phyloP scores from a whole-genome alignment of 1,140 invertebrate species.

The Schlechtendalia chinensis region DNA sequence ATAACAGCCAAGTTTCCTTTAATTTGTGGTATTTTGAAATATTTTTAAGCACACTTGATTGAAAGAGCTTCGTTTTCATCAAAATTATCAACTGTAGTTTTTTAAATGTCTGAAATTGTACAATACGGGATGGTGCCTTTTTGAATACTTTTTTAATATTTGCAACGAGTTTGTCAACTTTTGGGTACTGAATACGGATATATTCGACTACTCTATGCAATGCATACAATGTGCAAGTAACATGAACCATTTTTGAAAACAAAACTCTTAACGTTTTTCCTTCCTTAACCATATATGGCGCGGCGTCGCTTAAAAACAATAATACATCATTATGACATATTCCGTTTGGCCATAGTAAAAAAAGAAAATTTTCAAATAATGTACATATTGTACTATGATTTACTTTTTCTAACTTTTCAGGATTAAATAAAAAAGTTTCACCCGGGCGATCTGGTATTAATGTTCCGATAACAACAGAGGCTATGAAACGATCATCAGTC shows the following conservation, averaged over 20 bases:
- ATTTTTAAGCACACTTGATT: background rate
- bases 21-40: background rate
- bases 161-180: background rate
- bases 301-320: too few relatives aligned
- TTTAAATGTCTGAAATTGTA: background rate
- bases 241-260: too few relatives aligned
- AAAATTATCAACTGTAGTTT: background rate
- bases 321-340: too few relatives aligned
- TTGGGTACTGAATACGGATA: background rate
- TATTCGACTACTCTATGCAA: background rate
- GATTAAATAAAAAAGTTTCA: background rate
- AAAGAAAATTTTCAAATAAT: too few relatives aligned
- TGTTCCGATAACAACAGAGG: background rate
- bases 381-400: too few relatives aligned
- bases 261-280: too few relatives aligned
- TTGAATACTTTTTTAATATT: background rate
- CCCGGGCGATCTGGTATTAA: background rate
- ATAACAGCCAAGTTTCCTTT: conserved; percentile 2
- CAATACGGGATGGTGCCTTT: background rate
- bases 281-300: too few relatives aligned
- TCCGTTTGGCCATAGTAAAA: too few relatives aligned
- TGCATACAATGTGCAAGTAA: too few relatives aligned
- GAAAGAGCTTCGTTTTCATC: background rate
- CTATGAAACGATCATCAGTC: too few relatives aligned
- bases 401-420: background rate